Evolutionary conservation across 2,888 invertebrate genomes (phyloP), one percentile per base, ranked within the genome.

Genomic region (Euzetes globulus): DNA sequence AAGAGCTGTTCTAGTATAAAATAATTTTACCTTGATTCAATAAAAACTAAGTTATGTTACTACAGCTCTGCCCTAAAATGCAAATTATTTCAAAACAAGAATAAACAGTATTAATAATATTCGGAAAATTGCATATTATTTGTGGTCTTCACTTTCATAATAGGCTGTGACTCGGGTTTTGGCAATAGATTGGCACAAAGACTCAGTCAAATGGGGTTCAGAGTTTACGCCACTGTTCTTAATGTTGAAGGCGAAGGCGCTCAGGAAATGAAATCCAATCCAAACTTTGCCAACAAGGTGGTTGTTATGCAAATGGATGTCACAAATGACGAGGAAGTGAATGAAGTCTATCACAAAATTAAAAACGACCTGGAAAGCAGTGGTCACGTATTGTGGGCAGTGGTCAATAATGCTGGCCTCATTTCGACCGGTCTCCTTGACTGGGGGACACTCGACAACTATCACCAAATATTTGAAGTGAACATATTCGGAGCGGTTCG

Each of bases 371-470:
- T 75, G n/a, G 9, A 41, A 17, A 11, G 29, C 3, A 45, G 37
- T 22, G 41, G 41, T 1, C 0, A 77, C 84, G 84, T 78, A 50
- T 78, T 85, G 27, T 85, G 84, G 85, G 84, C 83, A 6, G 77
- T 86, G 25, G 83, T 86, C 6, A 85, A 85, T 81, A 86, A 85
- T 80, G 85, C 86, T 7, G 85, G 85, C 0, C 80, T 85, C 9
- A 82, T 82, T 52, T 79, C 80, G 73, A 80, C 81, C 58, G 84
- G 84, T 0, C 84, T 83, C 71, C 81, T 85, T 50, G 86, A 85
- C 76, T 83, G 84, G 81, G 81, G 83, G 47, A 80, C 83, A 2
- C 78, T 84, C 77, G 82, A 82, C 13, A 80, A 81, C 72, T 85
- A 82, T 79, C 74, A 77, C 47, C 75, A 78, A 15, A 77, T 80